Evolutionary conservation across 2,888 invertebrate species (phyloP).

Genomic region (Xestia xanthographa): DNA sequence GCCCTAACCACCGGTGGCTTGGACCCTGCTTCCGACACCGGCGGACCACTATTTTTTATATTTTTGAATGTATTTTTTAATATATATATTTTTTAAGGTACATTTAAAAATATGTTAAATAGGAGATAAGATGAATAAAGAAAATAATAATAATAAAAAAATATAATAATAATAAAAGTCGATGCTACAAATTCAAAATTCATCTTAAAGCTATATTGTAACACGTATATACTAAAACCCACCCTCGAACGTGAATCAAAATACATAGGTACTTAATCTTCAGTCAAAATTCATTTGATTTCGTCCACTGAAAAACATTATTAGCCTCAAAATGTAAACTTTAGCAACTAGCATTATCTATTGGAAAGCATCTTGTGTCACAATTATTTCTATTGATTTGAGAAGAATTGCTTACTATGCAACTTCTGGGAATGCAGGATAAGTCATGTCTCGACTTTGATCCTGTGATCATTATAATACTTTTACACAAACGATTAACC

Average conservation of each 20-base stretch:
- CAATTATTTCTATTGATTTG: slow-evolving; percentile 40
- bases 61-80: too few relatives aligned
- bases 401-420: slow-evolving; percentile 35
- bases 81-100: too few relatives aligned
- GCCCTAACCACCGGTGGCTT: too few relatives aligned
- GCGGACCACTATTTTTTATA: too few relatives aligned
- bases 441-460: slow-evolving; percentile 47
- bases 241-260: slow-evolving; percentile 73
- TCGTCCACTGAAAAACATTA: slow-evolving; percentile 51
- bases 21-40: too few relatives aligned
- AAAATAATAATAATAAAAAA: too few relatives aligned
- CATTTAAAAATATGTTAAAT: too few relatives aligned
- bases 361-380: slow-evolving; percentile 67
- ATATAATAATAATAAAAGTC: too few relatives aligned
- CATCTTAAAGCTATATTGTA: slow-evolving; percentile 69
- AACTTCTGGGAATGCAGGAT: slow-evolving; percentile 35
- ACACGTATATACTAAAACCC: slow-evolving; percentile 72
- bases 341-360: slow-evolving; percentile 72
- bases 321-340: slow-evolving; percentile 66
- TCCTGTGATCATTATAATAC: not conserved
- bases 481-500: slow-evolving; percentile 15
- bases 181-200: slow-evolving; percentile 60
- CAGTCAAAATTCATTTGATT: slow-evolving; percentile 57
- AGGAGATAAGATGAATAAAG: too few relatives aligned
- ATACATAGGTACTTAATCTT: slow-evolving; percentile 67